Evolutionary conservation across 2,113 vertebrate genomes (phyloP).

Genomic region (Tringa solitaria): DNA sequence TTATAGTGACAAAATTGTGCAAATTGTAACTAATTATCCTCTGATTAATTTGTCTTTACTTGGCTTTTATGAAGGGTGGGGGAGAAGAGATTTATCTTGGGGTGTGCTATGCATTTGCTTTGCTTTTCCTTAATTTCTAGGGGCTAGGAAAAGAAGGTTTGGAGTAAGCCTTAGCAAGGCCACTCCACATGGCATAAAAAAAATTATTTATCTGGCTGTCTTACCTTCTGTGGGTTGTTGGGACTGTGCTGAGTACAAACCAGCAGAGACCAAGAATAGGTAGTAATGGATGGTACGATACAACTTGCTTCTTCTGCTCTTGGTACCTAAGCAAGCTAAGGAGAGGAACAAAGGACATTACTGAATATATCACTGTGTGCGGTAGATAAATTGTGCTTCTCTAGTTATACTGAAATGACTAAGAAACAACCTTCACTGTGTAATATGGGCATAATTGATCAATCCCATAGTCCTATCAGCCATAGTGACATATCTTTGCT

Average conservation of each 20-base stretch:
- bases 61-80: not conserved
- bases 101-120: not conserved
- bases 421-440: not conserved
- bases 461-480: not conserved
- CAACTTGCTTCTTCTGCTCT: not conserved
- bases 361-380: not conserved
- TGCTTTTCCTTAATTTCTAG: not conserved
- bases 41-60: not conserved
- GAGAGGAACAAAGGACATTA: not conserved
- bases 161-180: not conserved
- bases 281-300: not conserved
- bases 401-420: not conserved
- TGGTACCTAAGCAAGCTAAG: not conserved
- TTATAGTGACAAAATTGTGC: constrained; percentile 35
- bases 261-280: not conserved
- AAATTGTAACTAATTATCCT: constrained; percentile 21
- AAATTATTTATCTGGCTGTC: not conserved
- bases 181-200: not conserved
- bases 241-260: not conserved
- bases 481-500: not conserved
- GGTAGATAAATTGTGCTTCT: not conserved
- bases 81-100: not conserved
- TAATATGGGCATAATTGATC: not conserved
- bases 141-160: not conserved
- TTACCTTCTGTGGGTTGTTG: not conserved